Percentiles rank a stretch among this genome's conserved stretches.
These are phyloP conservation scores for Halictus rubicundus DNA, from an alignment of 1,140 invertebrate species.

Conservation along the genomic window DNA sequence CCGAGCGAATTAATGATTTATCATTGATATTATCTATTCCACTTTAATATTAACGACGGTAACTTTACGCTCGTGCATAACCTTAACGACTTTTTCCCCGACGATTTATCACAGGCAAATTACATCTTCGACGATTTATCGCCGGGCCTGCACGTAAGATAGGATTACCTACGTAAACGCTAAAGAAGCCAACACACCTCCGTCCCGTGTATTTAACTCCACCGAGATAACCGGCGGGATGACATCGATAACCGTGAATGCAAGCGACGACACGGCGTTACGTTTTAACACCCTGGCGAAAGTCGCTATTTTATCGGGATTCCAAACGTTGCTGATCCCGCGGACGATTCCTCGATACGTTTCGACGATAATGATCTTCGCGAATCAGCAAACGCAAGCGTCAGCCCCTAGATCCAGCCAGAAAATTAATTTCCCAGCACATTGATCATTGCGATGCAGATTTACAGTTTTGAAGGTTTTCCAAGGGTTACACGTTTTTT, in stretches of 20 bases:
- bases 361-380: neutral
- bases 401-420: too few relatives aligned
- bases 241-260: constrained; percentile 46
- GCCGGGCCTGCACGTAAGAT: constrained; percentile 43
- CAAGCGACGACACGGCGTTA: constrained; percentile 13
- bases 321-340: neutral
- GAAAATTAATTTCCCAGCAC: too few relatives aligned
- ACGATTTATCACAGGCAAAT: constrained; percentile 54
- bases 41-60: constrained; percentile 53
- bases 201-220: constrained; percentile 40
- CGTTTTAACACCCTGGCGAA: constrained; percentile 6
- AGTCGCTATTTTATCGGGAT: neutral
- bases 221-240: constrained; percentile 32
- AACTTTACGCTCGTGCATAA: constrained; percentile 51
- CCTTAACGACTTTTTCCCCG: constrained; percentile 53
- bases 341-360: neutral
- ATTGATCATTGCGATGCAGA: too few relatives aligned
- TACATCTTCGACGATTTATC: constrained; percentile 54
- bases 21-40: constrained; percentile 64
- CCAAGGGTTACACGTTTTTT: too few relatives aligned
- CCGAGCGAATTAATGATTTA: constrained; percentile 60
- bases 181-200: constrained; percentile 43
- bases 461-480: too few relatives aligned
- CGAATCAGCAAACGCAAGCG: too few relatives aligned
- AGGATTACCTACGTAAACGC: constrained; percentile 53